These are phyloP conservation scores for Atherinomorus stipes DNA, from an alignment of 2,113 vertebrate genomes.

Conservation along the genomic window DNA sequence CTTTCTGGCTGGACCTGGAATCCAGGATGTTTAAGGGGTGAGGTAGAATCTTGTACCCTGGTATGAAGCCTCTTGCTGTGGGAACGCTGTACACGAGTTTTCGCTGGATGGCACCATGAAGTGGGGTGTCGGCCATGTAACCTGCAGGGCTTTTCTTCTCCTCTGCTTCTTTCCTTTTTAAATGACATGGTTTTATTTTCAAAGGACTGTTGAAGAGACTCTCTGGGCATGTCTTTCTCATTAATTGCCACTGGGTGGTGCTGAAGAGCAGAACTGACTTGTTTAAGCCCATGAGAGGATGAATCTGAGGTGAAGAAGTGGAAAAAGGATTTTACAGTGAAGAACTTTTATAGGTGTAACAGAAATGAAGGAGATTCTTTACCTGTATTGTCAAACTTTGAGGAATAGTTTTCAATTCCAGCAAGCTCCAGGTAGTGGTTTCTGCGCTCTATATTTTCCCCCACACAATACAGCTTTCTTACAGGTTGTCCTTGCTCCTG, in stretches of 20 bases:
- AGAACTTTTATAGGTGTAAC: no score
- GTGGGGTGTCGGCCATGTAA: conserved; percentile 55
- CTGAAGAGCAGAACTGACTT: conserved; percentile 19
- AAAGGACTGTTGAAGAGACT: conserved; percentile 21
- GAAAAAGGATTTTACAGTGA: background rate
- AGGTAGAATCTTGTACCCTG: conserved; percentile 76
- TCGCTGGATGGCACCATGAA: conserved; percentile 51
- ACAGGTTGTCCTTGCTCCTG: conserved; percentile 23
- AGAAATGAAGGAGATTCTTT: conserved; percentile 20
- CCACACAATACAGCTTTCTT: conserved; percentile 83
- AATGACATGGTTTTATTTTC: conserved; percentile 53
- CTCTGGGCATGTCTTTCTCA: conserved; percentile 25
- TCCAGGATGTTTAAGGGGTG: conserved; percentile 54
- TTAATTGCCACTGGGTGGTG: conserved; percentile 49
- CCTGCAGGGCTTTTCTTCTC: conserved; percentile 46
- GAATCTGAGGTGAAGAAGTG: conserved; percentile 27
- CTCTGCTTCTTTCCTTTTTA: conserved; percentile 64
- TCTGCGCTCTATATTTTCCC: conserved; percentile 95
- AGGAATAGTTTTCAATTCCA: conserved; percentile 94
- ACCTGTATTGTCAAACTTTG: conserved; percentile 89
- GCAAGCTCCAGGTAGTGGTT: conserved; percentile 96
- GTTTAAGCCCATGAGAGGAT: conserved; percentile 15
- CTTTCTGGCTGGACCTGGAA: conserved; percentile 24
- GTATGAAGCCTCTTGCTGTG: conserved; percentile 73
- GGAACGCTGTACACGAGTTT: conserved; percentile 75